These are phyloP conservation scores for Psittacula derbiana DNA, from an alignment of 2,797 vertebrate genomes.

Conservation along the genomic window DNA sequence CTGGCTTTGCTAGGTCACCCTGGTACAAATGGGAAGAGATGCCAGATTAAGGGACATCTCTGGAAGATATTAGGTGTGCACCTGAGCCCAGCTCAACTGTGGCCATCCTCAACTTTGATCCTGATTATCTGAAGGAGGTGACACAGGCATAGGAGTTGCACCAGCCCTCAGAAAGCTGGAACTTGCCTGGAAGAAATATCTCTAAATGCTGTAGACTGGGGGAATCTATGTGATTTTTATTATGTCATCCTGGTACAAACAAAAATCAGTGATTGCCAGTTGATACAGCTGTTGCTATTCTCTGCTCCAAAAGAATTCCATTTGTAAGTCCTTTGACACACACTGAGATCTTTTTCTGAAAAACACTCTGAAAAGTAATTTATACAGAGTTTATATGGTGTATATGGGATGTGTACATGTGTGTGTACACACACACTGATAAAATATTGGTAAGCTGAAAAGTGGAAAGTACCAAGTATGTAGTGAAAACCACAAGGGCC, in stretches of 20 bases:
- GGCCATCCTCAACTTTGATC: neutral
- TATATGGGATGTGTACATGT: neutral
- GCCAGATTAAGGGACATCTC: neutral
- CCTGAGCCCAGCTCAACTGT: neutral
- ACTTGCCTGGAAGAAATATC: neutral
- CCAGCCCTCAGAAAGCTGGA: neutral
- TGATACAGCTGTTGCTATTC: neutral
- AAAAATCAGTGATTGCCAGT: neutral
- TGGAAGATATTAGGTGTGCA: neutral
- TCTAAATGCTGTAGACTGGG: neutral
- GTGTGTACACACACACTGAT: neutral
- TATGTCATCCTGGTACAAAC: neutral
- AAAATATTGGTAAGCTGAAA: neutral
- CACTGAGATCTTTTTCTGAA: neutral
- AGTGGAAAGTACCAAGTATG: neutral
- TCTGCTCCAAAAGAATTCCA: neutral
- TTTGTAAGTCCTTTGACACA: neutral
- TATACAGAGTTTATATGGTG: neutral
- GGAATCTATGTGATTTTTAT: neutral
- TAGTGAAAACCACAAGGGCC: neutral
- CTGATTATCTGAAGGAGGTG: neutral
- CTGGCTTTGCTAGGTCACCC: neutral
- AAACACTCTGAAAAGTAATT: neutral
- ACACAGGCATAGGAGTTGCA: neutral
- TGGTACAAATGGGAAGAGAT: neutral